Base-by-base conservation (phyloP, 2,113 vertebrate species). In the Trinectes maculatus region DNA sequence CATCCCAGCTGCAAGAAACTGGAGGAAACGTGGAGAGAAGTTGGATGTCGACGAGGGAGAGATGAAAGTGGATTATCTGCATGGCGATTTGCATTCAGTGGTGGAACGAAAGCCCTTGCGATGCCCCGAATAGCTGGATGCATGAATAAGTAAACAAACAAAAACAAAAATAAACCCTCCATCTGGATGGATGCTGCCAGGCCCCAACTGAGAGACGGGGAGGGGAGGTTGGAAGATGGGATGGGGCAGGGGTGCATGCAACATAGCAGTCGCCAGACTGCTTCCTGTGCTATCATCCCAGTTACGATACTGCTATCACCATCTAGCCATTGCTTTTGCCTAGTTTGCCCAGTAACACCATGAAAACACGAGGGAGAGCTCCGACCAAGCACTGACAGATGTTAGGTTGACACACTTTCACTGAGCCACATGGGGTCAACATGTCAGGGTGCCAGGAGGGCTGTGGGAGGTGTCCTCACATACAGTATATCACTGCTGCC, bases 111-210 rank as follows among this genome's bases (percentile, higher is more conserved):
- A 89, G 83, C 80, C 79, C 85, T 71, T 77, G 88, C 28, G 82
- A 84, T 90, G 87, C 85, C 83, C 87, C 48, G 69, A 86, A 91
- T 89, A 92, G 85, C 86, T 90, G 81, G 85, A 91, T 89, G 75
- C 88, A 91, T 91, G 77, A 90, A 92, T 92, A 91, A 92, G 80
- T 91, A 91, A 91, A 91, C 81, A 90, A 91, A 92, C 84, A 85
- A 89, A 91, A 89, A 90, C 90, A 88, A 89, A 92, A 92, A 91
- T 91, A 92, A 90, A 90, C 84, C 85, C 85, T 92, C 91, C 92
- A 91, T 93, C 92, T 92, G 92, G 90, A 90, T 86, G 83, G 85
- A 87, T 89, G 85, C 87, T 90, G 84, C 74, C 74, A 82, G 75
- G 86, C 80, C 86, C 84, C 88, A 55, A 85, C 86, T 83, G 84